Base-by-base conservation (phyloP, 2,113 vertebrate species). In the Ovibos moschatus region DNA sequence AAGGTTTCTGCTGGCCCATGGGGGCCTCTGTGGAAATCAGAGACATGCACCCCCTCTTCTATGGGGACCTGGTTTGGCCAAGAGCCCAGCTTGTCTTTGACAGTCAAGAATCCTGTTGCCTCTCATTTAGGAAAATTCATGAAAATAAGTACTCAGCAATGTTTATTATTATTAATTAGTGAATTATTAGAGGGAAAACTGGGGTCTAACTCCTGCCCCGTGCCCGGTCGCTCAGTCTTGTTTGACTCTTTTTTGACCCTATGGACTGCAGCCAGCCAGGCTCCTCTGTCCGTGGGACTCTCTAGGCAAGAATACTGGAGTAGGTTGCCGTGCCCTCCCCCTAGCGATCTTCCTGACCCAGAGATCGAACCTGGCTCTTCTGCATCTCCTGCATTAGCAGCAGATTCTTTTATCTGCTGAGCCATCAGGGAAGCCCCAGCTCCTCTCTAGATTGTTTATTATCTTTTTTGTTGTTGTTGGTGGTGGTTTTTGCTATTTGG, bases 41-140 rank as follows among this genome's bases (percentile, higher is more conserved):
- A 78, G 76, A 14, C 12, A 4, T 0, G 1, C 2, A 2, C 17
- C 3, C 33, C 71, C 1, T 74, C 4, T 4, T 11, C 23, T 5
- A 4, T 15, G 5, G 62, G n/a, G 62, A 2, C 6, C 2, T 30
- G 19, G 6, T n/a, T 58, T 45, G 83, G 43, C 86, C 74, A 45
- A 27, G 28, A 28, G 2, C 13, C 14, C 43, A n/a, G 27, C 4
- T 23, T 58, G 30, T 11, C 5, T 10, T 30, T 0, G 45, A 17
- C 36, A 16, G 4, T 23, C 5, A 47, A 25, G 27, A 82, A 67
- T 1, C 27, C 1, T 3, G 14, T 8, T 36, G 33, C n/a, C 6
- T 83, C 21, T 82, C 50, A 23, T 64, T 62, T 76, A 36, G 43
- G 15, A 36, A 4, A 53, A 11, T 76, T 88, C 11, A 40, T 83